Percentiles rank a stretch among this genome's conserved stretches.
These are phyloP conservation scores for Acleris literana DNA, from an alignment of 2,888 invertebrate species.

Conservation along the genomic window DNA sequence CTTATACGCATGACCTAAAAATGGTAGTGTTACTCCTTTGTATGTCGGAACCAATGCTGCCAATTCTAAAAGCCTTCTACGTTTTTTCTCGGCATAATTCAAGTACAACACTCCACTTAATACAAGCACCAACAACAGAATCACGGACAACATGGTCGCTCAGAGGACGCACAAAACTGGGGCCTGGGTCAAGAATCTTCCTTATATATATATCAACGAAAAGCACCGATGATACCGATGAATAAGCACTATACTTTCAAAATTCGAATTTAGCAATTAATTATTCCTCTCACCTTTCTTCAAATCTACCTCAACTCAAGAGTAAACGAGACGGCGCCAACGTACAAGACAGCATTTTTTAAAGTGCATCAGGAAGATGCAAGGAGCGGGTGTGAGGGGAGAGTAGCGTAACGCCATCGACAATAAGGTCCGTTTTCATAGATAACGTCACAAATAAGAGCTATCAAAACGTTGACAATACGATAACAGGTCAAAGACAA, in stretches of 20 bases:
- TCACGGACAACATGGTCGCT: constrained; percentile 8
- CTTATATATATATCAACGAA: constrained; percentile 16
- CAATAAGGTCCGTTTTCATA: no score
- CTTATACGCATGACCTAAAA: constrained; percentile 18
- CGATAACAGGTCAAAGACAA: no score
- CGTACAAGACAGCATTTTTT: no score
- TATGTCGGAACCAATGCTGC: constrained; percentile 13
- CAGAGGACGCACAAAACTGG: not conserved
- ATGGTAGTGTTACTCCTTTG: constrained; percentile 5
- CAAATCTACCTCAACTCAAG: no score
- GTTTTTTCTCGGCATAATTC: constrained; percentile 1
- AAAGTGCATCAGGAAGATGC: constrained; percentile 6
- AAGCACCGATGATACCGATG: no score
- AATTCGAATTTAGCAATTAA: no score
- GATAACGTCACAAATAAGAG: no score
- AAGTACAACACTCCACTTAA: not conserved
- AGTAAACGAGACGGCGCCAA: no score
- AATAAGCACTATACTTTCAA: no score
- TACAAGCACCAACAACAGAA: not conserved
- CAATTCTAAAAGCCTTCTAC: constrained; percentile 13
- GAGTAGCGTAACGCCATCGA: constrained; percentile 31
- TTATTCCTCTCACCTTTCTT: no score
- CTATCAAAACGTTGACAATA: no score
- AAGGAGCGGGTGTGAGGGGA: constrained; percentile 13
- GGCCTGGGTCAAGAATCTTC: not conserved